Evolutionary conservation across 92 coral and sea anemone species (phyloP).

Genomic region (Porites cylindrica): DNA sequence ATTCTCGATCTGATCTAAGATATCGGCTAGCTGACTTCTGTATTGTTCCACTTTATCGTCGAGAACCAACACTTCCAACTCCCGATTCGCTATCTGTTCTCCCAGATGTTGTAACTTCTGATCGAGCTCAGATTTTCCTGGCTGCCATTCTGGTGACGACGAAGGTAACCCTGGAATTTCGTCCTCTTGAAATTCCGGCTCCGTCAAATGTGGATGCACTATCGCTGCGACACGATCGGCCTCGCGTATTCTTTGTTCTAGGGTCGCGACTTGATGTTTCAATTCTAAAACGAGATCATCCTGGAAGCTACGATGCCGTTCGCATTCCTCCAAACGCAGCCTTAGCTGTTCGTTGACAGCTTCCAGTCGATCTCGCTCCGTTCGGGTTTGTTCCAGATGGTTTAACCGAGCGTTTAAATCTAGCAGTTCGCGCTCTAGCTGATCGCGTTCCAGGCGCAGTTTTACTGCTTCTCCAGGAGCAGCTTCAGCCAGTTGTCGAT

Average conservation of each 20-base stretch:
- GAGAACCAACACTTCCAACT: too few species aligned
- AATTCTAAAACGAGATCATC: neutral
- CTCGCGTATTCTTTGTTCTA: neutral
- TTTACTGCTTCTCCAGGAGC: neutral
- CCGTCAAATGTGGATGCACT: neutral
- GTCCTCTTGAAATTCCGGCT: neutral
- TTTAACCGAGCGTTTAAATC: neutral
- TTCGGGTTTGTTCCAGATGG: neutral
- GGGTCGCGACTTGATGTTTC: neutral
- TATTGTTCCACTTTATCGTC: neutral
- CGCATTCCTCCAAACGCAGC: neutral
- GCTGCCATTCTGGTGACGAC: too few species aligned
- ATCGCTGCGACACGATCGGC: neutral
- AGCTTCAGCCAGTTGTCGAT: neutral
- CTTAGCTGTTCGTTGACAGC: neutral
- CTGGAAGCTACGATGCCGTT: neutral
- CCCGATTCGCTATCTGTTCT: neutral
- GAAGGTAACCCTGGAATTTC: neutral
- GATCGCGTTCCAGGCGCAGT: conserved; percentile 11
- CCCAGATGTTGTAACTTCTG: neutral
- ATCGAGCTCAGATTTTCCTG: neutral
- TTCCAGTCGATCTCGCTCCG: neutral
- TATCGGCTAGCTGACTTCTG: neutral
- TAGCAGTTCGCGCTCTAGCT: neutral
- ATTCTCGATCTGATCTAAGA: neutral